Evolutionary conservation across 2,113 vertebrate genomes (phyloP).

Genomic region (Mastomys natalensis): DNA sequence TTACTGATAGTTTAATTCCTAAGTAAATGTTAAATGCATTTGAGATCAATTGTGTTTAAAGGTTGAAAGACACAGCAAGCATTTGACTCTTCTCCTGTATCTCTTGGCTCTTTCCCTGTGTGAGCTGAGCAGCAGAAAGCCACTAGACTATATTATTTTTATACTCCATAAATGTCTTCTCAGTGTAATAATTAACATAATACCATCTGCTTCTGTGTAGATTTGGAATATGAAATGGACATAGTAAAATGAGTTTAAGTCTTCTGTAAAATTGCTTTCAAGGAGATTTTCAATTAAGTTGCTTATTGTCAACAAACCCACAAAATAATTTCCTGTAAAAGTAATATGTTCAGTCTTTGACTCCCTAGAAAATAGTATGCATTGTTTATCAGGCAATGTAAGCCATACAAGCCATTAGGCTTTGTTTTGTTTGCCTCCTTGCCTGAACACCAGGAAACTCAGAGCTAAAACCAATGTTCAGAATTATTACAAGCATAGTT

Average conservation of each 20-base stretch:
- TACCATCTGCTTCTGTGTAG: conserved; percentile 49
- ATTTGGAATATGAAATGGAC: conserved; percentile 66
- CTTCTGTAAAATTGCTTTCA: conserved; percentile 60
- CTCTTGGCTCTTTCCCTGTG: neutral
- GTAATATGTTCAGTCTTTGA: neutral
- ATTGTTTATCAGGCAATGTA: conserved; percentile 42
- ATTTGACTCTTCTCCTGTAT: neutral
- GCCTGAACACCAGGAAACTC: neutral
- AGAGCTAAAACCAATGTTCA: neutral
- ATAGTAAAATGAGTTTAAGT: conserved; percentile 50
- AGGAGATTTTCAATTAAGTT: conserved; percentile 67
- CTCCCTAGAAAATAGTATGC: conserved; percentile 20
- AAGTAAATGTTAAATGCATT: conserved; percentile 13
- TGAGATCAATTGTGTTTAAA: conserved; percentile 35
- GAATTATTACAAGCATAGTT: conserved; percentile 24
- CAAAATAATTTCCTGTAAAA: conserved; percentile 50
- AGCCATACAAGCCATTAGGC: neutral
- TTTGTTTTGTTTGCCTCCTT: conserved; percentile 53
- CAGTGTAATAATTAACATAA: conserved; percentile 56
- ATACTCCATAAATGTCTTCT: conserved; percentile 48
- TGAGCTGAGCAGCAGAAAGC: conserved; percentile 12
- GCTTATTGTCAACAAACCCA: conserved; percentile 47
- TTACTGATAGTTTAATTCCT: conserved; percentile 28
- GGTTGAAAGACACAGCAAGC: neutral
- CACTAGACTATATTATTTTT: conserved; percentile 52